Conservation (phyloP, 2,888 invertebrate species). For the Ganaspis brasiliensis region DNA sequence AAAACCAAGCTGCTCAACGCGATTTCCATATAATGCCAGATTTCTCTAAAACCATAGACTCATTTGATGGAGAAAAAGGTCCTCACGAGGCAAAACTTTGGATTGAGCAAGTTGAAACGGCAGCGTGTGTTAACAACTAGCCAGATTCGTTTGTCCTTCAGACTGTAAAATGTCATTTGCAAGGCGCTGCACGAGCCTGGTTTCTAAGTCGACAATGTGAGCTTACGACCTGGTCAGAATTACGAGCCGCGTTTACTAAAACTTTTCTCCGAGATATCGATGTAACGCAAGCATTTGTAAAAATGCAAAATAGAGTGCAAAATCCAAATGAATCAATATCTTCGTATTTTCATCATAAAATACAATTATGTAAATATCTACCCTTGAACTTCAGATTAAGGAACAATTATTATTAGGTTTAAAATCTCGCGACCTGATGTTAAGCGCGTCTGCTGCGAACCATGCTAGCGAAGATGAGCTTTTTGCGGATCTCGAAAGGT, state of each 20-base stretch:
- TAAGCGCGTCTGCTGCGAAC: slow-evolving; percentile 45
- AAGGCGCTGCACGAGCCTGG: slow-evolving; percentile 54
- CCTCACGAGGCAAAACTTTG: too few relatives aligned
- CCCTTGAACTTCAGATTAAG: slow-evolving; percentile 52
- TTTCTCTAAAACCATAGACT: too few relatives aligned
- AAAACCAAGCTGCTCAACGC: neutral
- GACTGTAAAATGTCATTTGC: slow-evolving; percentile 49
- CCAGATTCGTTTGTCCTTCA: too few relatives aligned
- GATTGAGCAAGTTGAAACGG: too few relatives aligned
- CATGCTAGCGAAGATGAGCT: slow-evolving; percentile 45
- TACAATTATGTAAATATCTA: slow-evolving; percentile 52
- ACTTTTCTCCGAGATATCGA: slow-evolving; percentile 49
- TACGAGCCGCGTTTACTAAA: slow-evolving; percentile 47
- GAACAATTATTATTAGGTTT: too few relatives aligned
- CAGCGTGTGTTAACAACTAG: too few relatives aligned
- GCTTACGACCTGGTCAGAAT: slow-evolving; percentile 48
- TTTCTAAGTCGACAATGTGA: too few relatives aligned
- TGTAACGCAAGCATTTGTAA: slow-evolving; percentile 49
- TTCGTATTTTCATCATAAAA: slow-evolving; percentile 55
- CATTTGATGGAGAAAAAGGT: too few relatives aligned
- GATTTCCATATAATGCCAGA: slow-evolving; percentile 48
- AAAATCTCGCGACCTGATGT: too few relatives aligned
- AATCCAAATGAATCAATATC: slow-evolving; percentile 44
- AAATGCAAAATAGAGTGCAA: slow-evolving; percentile 52
- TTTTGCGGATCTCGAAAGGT: slow-evolving; percentile 44